These are phyloP conservation scores for Acleris sparsana DNA, from an alignment of 2,888 invertebrate genomes.

Conservation along the genomic window DNA sequence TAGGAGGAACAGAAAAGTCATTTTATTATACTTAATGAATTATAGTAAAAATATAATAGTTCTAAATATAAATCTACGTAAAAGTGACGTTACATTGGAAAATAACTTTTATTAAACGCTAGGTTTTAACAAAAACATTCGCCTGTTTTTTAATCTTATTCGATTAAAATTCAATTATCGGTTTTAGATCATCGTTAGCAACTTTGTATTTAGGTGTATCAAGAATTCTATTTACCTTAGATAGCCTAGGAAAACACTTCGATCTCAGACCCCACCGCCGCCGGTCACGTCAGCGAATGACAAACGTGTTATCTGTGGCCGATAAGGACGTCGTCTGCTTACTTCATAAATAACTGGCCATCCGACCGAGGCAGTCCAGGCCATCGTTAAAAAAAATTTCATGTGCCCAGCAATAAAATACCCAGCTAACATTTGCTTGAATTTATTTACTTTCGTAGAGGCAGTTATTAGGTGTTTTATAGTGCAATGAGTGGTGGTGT, in stretches of 20 bases:
- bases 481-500: conserved; percentile 24
- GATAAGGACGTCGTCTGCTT: conserved; percentile 63
- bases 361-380: conserved; percentile 54
- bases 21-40: background rate
- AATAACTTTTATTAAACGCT: too few relatives aligned
- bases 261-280: conserved; percentile 33
- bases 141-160: too few relatives aligned
- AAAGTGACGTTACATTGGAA: too few relatives aligned
- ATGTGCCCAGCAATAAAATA: conserved; percentile 21
- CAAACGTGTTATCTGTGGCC: conserved; percentile 69
- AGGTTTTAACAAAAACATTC: too few relatives aligned
- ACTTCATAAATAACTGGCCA: conserved; percentile 65
- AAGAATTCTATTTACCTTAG: conserved; percentile 15
- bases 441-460: background rate
- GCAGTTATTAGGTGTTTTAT: conserved; percentile 15
- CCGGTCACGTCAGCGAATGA: conserved; percentile 60
- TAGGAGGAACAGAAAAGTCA: background rate
- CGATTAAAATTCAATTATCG: background rate
- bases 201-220: conserved; percentile 19
- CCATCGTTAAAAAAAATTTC: conserved; percentile 30
- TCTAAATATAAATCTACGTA: too few relatives aligned
- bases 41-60: background rate
- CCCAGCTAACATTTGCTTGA: background rate
- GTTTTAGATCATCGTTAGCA: background rate
- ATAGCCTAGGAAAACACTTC: conserved; percentile 34